Base-by-base conservation (phyloP, 2,888 invertebrate genomes). In the Taphrorychus bicolor region DNA sequence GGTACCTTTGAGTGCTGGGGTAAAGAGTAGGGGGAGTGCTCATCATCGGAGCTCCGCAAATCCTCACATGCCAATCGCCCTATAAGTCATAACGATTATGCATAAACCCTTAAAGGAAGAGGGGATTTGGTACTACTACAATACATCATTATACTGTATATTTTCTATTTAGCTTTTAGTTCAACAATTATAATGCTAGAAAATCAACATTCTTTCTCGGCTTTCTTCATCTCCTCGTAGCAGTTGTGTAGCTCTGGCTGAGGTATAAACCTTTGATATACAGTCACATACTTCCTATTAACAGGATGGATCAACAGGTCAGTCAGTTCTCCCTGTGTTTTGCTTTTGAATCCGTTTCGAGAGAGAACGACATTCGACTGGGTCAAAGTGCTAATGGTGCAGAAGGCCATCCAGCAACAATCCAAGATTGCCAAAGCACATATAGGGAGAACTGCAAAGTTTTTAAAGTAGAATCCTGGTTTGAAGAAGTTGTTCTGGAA, bases 21-120 rank as follows among this genome's bases (percentile, higher is more conserved):
- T 14, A 45, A 14, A 45, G 7, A 16, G 14, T 45, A 16, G 14
- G 9, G 45, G 17, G 0, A 45, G 14, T 45, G 77, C 70, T 80
- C 80, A 66, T 80, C 80, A 59, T 80, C 80, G 49, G 80, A 80
- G 65, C 79, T 79, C 67, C 73, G 70, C 16, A 73, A 70, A 67
- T 79, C 78, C 54, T 80, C 79, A 58, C 72, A 17, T 18, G 32
- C 16, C 0, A n/a, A n/a, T n/a, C n/a, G n/a, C n/a, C n/a, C n/a
- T n/a, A n/a, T n/a, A n/a, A n/a, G n/a, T n/a, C n/a, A n/a, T n/a
- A n/a, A n/a, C n/a, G n/a, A n/a, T n/a, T n/a, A n/a, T n/a, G n/a
- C n/a, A n/a, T n/a, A n/a, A n/a, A n/a, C n/a, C n/a, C n/a, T n/a
- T n/a, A n/a, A n/a, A n/a, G n/a, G n/a, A n/a, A n/a, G n/a, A n/a